These are phyloP conservation scores for Callipepla californica DNA, from an alignment of 2,113 vertebrate genomes.

Conservation along the genomic window DNA sequence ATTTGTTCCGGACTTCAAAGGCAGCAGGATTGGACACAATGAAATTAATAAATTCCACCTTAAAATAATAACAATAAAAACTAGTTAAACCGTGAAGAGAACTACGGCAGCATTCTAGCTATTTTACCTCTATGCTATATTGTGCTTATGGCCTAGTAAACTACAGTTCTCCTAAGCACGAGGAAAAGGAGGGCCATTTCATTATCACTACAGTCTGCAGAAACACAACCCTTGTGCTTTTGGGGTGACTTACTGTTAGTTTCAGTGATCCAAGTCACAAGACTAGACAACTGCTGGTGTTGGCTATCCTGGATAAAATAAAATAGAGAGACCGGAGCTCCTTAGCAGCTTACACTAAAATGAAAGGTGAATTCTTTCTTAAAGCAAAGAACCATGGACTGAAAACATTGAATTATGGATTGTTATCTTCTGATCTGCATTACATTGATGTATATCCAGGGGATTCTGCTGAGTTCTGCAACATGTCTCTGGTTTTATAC, in stretches of 20 bases:
- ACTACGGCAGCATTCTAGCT: constrained; percentile 44
- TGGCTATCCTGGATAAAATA: constrained; percentile 36
- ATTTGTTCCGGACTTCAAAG: constrained; percentile 41
- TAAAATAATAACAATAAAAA: constrained; percentile 38
- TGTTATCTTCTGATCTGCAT: not conserved
- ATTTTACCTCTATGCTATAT: constrained; percentile 39
- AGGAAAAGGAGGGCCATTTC: constrained; percentile 61
- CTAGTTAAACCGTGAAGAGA: constrained; percentile 57
- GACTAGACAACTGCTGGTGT: constrained; percentile 71
- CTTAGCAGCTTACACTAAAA: not conserved
- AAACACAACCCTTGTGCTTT: constrained; percentile 80
- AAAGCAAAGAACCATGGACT: not conserved
- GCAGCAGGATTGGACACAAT: constrained; percentile 26
- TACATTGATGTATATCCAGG: not conserved
- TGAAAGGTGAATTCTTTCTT: constrained; percentile 2
- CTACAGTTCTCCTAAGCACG: constrained; percentile 54
- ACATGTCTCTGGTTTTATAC: not conserved
- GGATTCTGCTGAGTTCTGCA: constrained; percentile 2
- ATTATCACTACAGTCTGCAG: constrained; percentile 67
- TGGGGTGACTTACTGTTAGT: constrained; percentile 69
- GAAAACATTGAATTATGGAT: not conserved
- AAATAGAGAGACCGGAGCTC: not conserved
- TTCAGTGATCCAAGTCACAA: constrained; percentile 63
- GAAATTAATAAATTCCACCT: constrained; percentile 49
- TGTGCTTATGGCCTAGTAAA: constrained; percentile 73